Evolutionary conservation across 1,140 invertebrate species (phyloP).

Genomic region (Cheumatopsyche charites): DNA sequence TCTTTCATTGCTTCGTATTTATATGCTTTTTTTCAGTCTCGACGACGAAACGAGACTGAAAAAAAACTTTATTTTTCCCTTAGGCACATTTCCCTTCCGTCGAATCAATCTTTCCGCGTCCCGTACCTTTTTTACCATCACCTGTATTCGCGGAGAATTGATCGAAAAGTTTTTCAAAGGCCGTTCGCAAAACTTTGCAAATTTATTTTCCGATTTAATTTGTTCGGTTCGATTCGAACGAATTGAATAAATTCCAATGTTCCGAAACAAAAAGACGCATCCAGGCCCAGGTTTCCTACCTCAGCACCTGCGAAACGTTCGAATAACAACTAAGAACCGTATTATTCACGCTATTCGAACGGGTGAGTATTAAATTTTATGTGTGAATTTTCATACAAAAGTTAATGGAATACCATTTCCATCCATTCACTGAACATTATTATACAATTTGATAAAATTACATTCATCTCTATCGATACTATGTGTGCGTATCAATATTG

Average conservation of each 20-base stretch:
- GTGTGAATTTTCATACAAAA: too few species aligned
- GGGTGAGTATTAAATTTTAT: too few species aligned
- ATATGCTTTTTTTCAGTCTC: neutral
- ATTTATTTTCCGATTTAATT: slow-evolving; percentile 36
- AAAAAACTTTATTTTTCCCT: slow-evolving; percentile 18
- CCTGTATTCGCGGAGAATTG: slow-evolving; percentile 28
- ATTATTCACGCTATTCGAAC: too few species aligned
- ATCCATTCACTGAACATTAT: too few species aligned
- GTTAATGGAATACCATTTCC: too few species aligned
- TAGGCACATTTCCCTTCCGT: slow-evolving; percentile 1
- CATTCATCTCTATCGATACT: too few species aligned
- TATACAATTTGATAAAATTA: too few species aligned
- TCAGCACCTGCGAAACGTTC: neutral
- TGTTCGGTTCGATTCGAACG: slow-evolving; percentile 13
- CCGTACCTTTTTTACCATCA: slow-evolving; percentile 1
- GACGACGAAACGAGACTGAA: too few species aligned
- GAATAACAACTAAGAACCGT: neutral
- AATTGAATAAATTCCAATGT: slow-evolving; percentile 28
- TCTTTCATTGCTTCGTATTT: neutral
- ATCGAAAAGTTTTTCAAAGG: slow-evolving; percentile 34
- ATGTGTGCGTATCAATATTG: too few species aligned
- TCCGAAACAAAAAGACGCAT: neutral
- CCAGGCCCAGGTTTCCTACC: neutral
- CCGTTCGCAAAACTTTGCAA: slow-evolving; percentile 32
- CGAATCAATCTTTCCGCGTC: neutral